Percentiles rank a stretch among this genome's conserved stretches.
phyloP scores from a whole-genome alignment of 2,888 invertebrate genomes.

The Syrista parreyssii region DNA sequence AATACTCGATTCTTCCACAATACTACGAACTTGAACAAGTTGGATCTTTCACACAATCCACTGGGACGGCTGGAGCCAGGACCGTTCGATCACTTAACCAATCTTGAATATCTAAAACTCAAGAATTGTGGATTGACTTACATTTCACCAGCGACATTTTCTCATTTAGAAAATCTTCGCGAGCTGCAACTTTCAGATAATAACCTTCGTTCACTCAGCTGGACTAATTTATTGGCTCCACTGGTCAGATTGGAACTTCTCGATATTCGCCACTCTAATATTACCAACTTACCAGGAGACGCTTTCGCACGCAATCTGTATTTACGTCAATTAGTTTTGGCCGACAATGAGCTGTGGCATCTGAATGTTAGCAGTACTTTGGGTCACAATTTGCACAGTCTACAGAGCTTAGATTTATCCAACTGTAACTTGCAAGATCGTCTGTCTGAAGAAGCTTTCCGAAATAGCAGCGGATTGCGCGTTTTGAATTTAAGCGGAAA shows the following conservation, averaged over 20 bases:
- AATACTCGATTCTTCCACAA: constrained; percentile 76
- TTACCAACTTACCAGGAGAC: constrained; percentile 73
- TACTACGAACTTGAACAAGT: constrained; percentile 73
- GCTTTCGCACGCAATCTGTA: constrained; percentile 76
- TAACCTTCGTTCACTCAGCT: constrained; percentile 69
- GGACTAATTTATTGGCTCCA: constrained; percentile 73
- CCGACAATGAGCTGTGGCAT: constrained; percentile 74
- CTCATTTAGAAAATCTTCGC: constrained; percentile 72
- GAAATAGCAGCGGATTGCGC: constrained; percentile 75
- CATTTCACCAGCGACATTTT: constrained; percentile 71
- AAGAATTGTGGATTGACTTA: constrained; percentile 74
- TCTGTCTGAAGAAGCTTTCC: constrained; percentile 76
- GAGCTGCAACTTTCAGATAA: constrained; percentile 75
- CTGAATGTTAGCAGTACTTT: constrained; percentile 75
- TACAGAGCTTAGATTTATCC: constrained; percentile 76
- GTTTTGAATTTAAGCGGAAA: constrained; percentile 76
- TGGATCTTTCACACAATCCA: constrained; percentile 79
- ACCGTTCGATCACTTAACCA: constrained; percentile 74
- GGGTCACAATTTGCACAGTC: constrained; percentile 73
- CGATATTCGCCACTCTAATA: constrained; percentile 72
- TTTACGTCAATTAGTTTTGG: constrained; percentile 73
- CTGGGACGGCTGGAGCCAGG: constrained; percentile 70
- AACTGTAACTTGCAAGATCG: constrained; percentile 76
- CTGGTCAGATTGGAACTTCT: constrained; percentile 73
- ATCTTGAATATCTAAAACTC: constrained; percentile 74